Base-by-base conservation (phyloP, 2,113 vertebrate species). In the Hemiscyllium ocellatum region DNA sequence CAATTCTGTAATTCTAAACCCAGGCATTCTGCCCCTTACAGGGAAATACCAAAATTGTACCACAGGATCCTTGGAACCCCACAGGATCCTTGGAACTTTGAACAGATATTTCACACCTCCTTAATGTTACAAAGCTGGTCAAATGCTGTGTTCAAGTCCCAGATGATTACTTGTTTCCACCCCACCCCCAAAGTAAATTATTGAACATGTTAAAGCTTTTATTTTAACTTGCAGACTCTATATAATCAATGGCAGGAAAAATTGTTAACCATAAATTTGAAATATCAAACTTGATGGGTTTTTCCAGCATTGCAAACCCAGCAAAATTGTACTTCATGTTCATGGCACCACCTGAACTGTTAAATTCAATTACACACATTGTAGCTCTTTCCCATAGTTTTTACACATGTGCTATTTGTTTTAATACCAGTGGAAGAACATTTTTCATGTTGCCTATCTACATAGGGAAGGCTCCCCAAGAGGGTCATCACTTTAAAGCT, bases 221-320 rank as follows among this genome's bases (percentile, higher is more conserved):
- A 65, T 10, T 61, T n/a, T 66, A 66, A 93, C 61, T n/a, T 37
- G 4, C 89, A 6, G 61, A n/a, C 89, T 20, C 33, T 66, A 66
- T 68, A 66, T 93, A 93, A 66, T 37, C 89, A 93, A 93, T 66
- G 66, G 66, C 33, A 66, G 61, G 66, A 42, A 66, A 93, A 66
- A 93, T 61, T 91, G 89, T 37, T 13, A 61, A 61, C 56, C 8
- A 61, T 93, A 66, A 66, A 93, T 93, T 61, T 66, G 65, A 22
- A 37, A 61, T 65, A 91, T 91, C 87, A 91, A 91, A 65, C 66
- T 93, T 66, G 66, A 93, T 93, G 89, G 29, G 15, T 93, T 19
- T 13, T 91, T 56, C 87, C 87, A 65, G 87, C 15, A 17, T 93
- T 61, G 7, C n/a, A 93, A 66, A 15, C 61, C 37, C 61, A n/a